A percentile compares a stretch with the other conserved stretches of the same genome.
Evolutionary conservation across 1,140 invertebrate genomes (phyloP).

Genomic region (Saccostrea echinata): DNA sequence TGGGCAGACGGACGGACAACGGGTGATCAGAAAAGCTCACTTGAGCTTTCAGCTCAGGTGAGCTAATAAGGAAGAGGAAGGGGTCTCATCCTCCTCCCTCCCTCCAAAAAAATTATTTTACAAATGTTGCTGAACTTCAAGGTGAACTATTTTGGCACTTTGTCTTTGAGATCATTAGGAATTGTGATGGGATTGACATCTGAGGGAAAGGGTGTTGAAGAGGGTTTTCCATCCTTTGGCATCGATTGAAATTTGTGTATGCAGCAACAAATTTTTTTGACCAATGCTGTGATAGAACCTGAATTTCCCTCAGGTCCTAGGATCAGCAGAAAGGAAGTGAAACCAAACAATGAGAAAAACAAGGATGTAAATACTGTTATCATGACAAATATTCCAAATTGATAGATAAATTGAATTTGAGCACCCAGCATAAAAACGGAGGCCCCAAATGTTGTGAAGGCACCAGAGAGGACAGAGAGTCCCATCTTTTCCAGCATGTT

Average conservation of each 20-base stretch:
- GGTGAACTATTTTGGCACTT: no score
- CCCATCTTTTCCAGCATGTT: conserved; percentile 71
- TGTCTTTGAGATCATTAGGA: no score
- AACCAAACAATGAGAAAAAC: conserved; percentile 64
- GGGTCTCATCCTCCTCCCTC: no score
- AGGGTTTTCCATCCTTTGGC: neutral
- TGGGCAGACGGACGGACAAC: no score
- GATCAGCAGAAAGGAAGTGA: conserved; percentile 64
- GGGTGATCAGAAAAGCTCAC: no score
- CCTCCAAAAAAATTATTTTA: no score
- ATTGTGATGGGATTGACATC: no score
- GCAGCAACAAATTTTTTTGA: neutral
- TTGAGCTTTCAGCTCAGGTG: no score
- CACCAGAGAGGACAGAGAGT: conserved; percentile 70
- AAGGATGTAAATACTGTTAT: conserved; percentile 64
- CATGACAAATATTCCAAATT: conserved; percentile 73
- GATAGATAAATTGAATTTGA: conserved; percentile 70
- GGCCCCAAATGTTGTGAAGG: conserved; percentile 69
- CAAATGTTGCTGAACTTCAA: no score
- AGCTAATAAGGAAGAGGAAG: no score
- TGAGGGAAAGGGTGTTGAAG: no score
- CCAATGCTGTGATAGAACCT: conserved; percentile 60
- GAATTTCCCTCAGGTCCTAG: conserved; percentile 68
- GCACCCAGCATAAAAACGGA: conserved; percentile 70
- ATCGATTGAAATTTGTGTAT: neutral